Base-by-base conservation (phyloP, 2,888 invertebrate genomes). In the Tenthredo distinguenda region DNA sequence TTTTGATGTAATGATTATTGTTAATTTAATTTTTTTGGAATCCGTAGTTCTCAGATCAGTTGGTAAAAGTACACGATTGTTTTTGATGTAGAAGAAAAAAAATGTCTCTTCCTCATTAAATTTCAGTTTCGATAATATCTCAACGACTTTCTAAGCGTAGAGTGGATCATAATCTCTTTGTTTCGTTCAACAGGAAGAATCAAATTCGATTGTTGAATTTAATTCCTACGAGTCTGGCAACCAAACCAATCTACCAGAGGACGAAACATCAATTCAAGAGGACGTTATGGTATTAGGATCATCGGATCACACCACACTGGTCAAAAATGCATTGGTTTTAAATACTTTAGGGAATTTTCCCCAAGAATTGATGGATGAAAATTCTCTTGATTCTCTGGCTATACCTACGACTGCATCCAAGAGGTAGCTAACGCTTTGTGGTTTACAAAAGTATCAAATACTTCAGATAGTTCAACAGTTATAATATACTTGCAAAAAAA, bases 231-330 rank as follows among this genome's bases (percentile, higher is more conserved):
- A 55, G 1, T 77, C 55, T 26, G 7, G 0, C 0, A 6, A 55
- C 6, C 18, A n/a, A 55, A 9, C n/a, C 5, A 31, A 18, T 31
- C 10, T 55, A 31, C 50, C 40, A 34, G 77, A 77, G 55, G 34
- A 77, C 2, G 77, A 77, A 55, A 21, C 15, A n/a, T 18, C 55
- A n/a, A 31, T 77, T 31, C 71, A 95, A 1, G 94, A 94, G 88
- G 94, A 95, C 65, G 50, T 90, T 18, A 47, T 88, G 50, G 83
- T 89, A 18, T 90, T 89, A 7, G 90, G 88, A 21, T 86, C 89
- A 74, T 74, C 86, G 0, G 89, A 89, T 87, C 77, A 86, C 37
- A 86, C 87, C 18, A 86, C 85, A 4, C 83, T 89, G 47, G 88
- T 90, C 7, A 88, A 88, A 86, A 89, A 86, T 88, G 83, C 87